Base-by-base conservation (phyloP, 2,113 vertebrate species). In the Nettapus auritus region DNA sequence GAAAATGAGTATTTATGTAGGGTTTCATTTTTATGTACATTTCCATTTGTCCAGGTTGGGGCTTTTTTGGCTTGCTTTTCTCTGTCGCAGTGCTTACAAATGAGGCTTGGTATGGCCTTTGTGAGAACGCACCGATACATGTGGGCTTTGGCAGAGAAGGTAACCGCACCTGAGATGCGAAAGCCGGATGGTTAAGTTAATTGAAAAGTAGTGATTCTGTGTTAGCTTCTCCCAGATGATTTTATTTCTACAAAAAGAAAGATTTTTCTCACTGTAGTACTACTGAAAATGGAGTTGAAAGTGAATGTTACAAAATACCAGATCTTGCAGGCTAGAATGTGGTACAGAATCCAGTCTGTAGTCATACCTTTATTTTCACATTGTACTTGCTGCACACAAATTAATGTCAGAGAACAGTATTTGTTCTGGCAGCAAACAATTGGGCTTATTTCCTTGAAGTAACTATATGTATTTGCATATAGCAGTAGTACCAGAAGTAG, bases 151-250 rank as follows among this genome's bases (percentile, higher is more conserved):
- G n/a, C 46, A 67, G 52, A n/a, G 42, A 59, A 46, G 87, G 23
- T 95, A 81, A 67, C 21, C 52, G 33, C 18, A 85, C 60, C 60
- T 93, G 78, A 91, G 82, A 90, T 92, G 67, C 46, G 90, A 88
- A 90, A 87, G 40, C 29, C 16, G 56, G 40, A 82, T 76, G 38
- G 12, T 70, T 87, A 84, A 34, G 46, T 84, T 89, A 74, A 60
- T 94, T 86, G 95, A 78, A 88, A 96, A 90, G 67, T 53, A 83
- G 40, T 56, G 46, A 70, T 93, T 70, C 67, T 87, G 1, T 80
- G 36, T 90, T 94, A 81, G 56, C n/a, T 89, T 95, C 92, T 73
- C 74, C 8, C 79, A 82, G 34, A 67, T 97, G 52, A 40, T 92
- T 84, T 97, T 96, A 42, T 89, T 85, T 91, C 16, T 48, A 38